phyloP scores from a whole-genome alignment of 2,888 invertebrate species.

The Palloptera scutellata region DNA sequence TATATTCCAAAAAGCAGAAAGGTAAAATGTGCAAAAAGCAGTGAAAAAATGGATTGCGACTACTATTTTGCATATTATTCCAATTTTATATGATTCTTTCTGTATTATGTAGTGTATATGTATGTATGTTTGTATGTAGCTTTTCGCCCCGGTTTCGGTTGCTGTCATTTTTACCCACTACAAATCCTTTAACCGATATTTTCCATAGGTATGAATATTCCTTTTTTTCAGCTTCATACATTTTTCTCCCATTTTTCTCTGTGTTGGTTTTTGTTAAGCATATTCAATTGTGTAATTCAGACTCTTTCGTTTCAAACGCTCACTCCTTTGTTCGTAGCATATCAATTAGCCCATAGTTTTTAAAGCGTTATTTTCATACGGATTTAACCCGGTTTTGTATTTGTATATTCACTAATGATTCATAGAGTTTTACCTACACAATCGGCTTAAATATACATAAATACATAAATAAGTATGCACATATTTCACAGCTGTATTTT shows the following conservation, averaged over 20 bases:
- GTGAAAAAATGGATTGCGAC: slow-evolving; percentile 1
- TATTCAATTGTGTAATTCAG: too few species aligned
- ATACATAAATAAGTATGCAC: too few species aligned
- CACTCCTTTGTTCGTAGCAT: too few species aligned
- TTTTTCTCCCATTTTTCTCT: neutral
- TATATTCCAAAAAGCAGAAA: slow-evolving; percentile 1
- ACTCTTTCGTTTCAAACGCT: too few species aligned
- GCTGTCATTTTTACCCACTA: neutral
- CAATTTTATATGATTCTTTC: slow-evolving; percentile 26
- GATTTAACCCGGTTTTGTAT: too few species aligned
- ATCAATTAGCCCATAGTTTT: too few species aligned
- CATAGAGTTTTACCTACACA: too few species aligned
- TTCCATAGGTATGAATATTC: slow-evolving; percentile 1
- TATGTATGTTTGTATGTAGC: slow-evolving; percentile 3
- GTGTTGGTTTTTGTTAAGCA: neutral
- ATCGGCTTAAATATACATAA: too few species aligned
- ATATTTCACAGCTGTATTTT: too few species aligned
- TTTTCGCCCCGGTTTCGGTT: neutral
- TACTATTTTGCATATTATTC: slow-evolving; percentile 13
- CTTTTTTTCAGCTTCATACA: neutral
- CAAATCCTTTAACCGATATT: too few species aligned
- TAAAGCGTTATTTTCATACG: too few species aligned
- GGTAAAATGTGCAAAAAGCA: neutral
- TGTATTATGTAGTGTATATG: slow-evolving; percentile 3
- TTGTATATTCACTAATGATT: too few species aligned